Conservation (phyloP, 2,797 vertebrate genomes). For the Pangasius krempfi region DNA sequence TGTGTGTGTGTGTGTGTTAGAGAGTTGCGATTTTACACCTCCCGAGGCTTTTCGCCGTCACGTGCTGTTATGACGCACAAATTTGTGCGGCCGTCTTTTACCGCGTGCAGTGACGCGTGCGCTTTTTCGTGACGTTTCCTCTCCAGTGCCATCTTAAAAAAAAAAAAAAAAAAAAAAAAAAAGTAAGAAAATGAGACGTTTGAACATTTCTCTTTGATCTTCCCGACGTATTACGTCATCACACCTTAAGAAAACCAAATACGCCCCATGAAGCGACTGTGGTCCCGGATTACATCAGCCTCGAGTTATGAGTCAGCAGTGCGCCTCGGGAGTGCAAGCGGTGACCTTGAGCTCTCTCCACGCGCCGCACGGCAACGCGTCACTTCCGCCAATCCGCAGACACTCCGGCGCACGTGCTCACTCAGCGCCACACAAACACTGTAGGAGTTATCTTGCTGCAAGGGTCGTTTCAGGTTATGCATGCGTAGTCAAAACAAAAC, state of each 20-base stretch:
- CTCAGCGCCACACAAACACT: not conserved
- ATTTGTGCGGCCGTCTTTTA: not conserved
- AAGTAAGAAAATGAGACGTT: not conserved
- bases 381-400: constrained; percentile 32
- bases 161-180: not conserved
- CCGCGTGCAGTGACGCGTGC: not conserved
- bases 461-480: constrained; percentile 31
- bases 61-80: not conserved
- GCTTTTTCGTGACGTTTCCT: not conserved
- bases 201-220: not conserved
- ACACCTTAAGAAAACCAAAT: constrained; percentile 2
- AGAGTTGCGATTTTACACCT: not conserved
- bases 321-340: constrained; percentile 73
- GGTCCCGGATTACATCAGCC: constrained; percentile 74
- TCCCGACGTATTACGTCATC: not conserved
- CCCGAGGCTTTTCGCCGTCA: not conserved
- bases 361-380: constrained; percentile 44
- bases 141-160: not conserved
- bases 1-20: not conserved
- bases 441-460: not conserved
- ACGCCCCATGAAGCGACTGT: not conserved
- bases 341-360: constrained; percentile 57
- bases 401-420: not conserved
- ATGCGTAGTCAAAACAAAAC: not conserved
- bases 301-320: constrained; percentile 80